A percentile compares a stretch with the other conserved stretches of the same genome.
phyloP scores from a whole-genome alignment of 2,797 vertebrate species.

The Lepus townsendii region DNA sequence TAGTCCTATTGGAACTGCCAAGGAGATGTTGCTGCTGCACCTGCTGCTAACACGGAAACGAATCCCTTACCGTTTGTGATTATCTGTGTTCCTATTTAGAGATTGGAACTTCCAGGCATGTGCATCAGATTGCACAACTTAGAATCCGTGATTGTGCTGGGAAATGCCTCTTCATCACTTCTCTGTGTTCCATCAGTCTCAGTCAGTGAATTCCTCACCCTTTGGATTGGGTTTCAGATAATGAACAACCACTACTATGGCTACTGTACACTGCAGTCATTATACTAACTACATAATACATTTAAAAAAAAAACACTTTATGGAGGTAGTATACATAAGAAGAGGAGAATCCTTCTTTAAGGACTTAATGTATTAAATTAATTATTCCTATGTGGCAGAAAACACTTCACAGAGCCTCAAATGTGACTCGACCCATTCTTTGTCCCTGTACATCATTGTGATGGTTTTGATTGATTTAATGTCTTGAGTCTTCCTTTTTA shows the following conservation, averaged over 20 bases:
- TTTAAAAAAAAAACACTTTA: background rate
- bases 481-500: background rate
- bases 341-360: background rate
- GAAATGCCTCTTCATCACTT: background rate
- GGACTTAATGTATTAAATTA: background rate
- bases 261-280: background rate
- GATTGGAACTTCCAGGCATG: background rate
- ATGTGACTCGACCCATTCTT: background rate
- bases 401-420: background rate
- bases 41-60: background rate
- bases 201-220: background rate
- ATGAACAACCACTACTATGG: background rate
- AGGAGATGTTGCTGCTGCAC: background rate
- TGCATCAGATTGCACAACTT: background rate
- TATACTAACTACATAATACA: background rate
- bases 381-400: background rate
- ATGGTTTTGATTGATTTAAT: background rate
- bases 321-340: background rate
- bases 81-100: conserved; percentile 20
- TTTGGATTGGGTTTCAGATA: background rate
- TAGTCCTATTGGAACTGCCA: background rate
- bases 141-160: background rate
- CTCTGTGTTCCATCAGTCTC: background rate
- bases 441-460: background rate
- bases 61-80: background rate